A percentile compares a stretch with the other conserved stretches of the same genome.
phyloP scores from a whole-genome alignment of 2,888 invertebrate genomes.

The Actias luna region DNA sequence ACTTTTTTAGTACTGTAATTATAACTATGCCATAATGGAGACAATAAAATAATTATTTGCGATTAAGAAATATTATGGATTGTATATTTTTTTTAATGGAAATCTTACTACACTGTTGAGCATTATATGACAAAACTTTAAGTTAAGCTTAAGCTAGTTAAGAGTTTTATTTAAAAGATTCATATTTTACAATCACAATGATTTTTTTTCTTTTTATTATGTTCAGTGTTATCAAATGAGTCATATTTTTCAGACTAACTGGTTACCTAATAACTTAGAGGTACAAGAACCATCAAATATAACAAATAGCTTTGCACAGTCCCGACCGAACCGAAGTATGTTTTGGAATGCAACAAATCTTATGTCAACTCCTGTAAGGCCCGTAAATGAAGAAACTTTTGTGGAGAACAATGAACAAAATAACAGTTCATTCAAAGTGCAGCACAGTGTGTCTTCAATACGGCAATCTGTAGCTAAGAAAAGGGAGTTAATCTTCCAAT shows the following conservation, averaged over 20 bases:
- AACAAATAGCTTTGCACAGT: constrained; percentile 36
- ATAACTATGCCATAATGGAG: too few relatives aligned
- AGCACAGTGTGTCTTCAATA: constrained; percentile 40
- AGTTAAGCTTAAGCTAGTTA: too few relatives aligned
- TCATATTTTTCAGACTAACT: constrained; percentile 37
- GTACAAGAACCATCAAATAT: constrained; percentile 27
- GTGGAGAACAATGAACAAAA: constrained; percentile 38
- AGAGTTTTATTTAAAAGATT: too few relatives aligned
- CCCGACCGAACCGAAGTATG: constrained; percentile 34
- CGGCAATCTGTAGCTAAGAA: constrained; percentile 45
- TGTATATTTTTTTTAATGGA: too few relatives aligned
- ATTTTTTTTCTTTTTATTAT: not conserved
- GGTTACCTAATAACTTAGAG: constrained; percentile 34
- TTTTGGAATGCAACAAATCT: constrained; percentile 42
- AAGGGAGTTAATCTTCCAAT: constrained; percentile 57
- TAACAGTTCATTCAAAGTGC: constrained; percentile 32
- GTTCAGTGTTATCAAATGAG: not conserved
- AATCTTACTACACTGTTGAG: too few relatives aligned
- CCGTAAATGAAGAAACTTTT: constrained; percentile 36
- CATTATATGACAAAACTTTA: too few relatives aligned
- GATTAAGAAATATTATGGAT: too few relatives aligned
- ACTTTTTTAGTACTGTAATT: constrained; percentile 3
- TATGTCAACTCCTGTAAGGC: constrained; percentile 38
- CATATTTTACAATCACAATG: not conserved
- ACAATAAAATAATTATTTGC: too few relatives aligned